Evolutionary conservation across 1,140 invertebrate species (phyloP).

Genomic region (Idris sp.): DNA sequence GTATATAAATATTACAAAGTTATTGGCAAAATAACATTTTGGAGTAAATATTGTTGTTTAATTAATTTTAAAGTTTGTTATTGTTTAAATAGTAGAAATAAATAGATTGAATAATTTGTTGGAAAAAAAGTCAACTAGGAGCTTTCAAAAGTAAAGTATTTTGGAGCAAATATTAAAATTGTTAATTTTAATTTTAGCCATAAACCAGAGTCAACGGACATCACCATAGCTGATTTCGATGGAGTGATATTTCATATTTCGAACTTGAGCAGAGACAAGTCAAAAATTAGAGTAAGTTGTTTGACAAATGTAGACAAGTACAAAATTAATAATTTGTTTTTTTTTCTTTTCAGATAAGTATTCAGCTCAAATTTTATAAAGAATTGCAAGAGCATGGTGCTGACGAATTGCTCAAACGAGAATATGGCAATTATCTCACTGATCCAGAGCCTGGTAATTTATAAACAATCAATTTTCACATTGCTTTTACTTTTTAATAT

Average conservation of each 20-base stretch:
- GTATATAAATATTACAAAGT: no score
- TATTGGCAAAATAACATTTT: no score
- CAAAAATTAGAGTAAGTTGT: conserved; percentile 93
- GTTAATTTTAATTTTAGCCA: conserved; percentile 87
- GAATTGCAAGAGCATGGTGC: conserved; percentile 98
- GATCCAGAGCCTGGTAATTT: conserved; percentile 89
- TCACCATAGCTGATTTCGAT: conserved; percentile 98
- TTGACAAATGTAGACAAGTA: neutral
- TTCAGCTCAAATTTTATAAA: conserved; percentile 99
- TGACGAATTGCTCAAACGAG: conserved; percentile 95
- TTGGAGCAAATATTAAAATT: no score
- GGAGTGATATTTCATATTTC: conserved; percentile 99
- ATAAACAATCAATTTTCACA: no score
- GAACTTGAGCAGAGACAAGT: conserved; percentile 96
- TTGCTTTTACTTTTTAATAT: no score
- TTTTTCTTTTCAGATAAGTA: conserved; percentile 88
- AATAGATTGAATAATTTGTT: no score
- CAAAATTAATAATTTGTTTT: neutral
- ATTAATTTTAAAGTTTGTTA: no score
- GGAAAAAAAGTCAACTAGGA: no score
- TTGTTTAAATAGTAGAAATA: no score
- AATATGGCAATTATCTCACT: conserved; percentile 90
- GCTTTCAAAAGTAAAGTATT: no score
- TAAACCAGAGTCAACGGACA: conserved; percentile 96
- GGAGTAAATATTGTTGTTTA: no score